phyloP scores from a whole-genome alignment of 2,888 invertebrate species.

The Drosophila birchii region DNA sequence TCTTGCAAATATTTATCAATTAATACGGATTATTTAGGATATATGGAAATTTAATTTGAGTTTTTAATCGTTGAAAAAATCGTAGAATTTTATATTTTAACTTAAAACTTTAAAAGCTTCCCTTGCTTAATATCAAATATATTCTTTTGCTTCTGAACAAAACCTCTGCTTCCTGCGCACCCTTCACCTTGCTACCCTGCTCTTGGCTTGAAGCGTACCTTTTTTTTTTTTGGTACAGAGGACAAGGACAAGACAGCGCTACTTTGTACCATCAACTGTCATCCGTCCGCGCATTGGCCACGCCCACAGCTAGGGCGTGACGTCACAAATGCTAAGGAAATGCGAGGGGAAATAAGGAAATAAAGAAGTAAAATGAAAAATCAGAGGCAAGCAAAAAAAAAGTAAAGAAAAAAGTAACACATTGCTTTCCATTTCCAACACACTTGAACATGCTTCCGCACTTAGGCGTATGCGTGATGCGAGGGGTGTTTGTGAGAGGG shows the following conservation, averaged over 20 bases:
- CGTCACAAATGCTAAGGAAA: slow-evolving; percentile 47
- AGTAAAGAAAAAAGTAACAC: slow-evolving; percentile 19
- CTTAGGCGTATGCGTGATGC: slow-evolving; percentile 67
- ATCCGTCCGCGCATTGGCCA: slow-evolving; percentile 35
- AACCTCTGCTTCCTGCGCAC: not conserved
- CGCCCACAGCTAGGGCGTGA: slow-evolving; percentile 53
- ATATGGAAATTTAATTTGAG: no score
- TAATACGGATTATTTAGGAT: no score
- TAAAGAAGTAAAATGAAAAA: slow-evolving; percentile 27
- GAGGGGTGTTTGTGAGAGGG: slow-evolving; percentile 28
- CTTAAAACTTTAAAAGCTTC: not conserved
- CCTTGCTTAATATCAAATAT: not conserved
- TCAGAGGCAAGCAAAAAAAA: slow-evolving; percentile 1
- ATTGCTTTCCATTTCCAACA: slow-evolving; percentile 72
- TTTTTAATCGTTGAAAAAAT: no score
- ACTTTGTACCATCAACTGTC: slow-evolving; percentile 64
- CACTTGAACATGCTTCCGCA: slow-evolving; percentile 83
- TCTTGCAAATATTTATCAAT: no score
- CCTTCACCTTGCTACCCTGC: slow-evolving; percentile 20
- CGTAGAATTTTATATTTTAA: no score
- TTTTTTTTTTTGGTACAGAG: slow-evolving; percentile 33
- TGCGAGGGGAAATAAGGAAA: slow-evolving; percentile 20
- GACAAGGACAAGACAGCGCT: slow-evolving; percentile 34
- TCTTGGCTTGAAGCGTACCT: not conserved
- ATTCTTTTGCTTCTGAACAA: slow-evolving; percentile 2